These are phyloP conservation scores for Drosophila varians DNA, from an alignment of 1,140 invertebrate genomes.

Conservation along the genomic window DNA sequence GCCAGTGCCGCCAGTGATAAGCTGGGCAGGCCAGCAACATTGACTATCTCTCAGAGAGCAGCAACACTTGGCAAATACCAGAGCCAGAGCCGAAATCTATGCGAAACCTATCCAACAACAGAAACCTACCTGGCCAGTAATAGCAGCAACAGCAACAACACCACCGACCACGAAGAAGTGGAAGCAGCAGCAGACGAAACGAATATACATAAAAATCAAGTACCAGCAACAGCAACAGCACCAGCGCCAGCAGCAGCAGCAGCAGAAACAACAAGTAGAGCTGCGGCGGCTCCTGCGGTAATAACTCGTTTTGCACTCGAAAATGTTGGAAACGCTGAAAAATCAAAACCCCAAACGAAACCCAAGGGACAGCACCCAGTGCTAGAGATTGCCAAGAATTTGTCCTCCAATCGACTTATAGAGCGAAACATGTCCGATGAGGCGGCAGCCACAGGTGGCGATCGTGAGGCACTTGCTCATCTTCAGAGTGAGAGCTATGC, in stretches of 20 bases:
- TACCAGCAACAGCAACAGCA: slow-evolving; percentile 44
- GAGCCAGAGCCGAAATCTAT: slow-evolving; percentile 60
- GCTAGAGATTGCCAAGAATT: slow-evolving; percentile 57
- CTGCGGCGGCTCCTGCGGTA: slow-evolving; percentile 61
- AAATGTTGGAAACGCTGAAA: slow-evolving; percentile 84
- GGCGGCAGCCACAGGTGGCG: slow-evolving; percentile 11
- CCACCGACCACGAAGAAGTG: slow-evolving; percentile 53
- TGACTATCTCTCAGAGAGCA: slow-evolving; percentile 36
- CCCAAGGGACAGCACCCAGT: slow-evolving; percentile 64
- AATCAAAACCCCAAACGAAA: slow-evolving; percentile 40
- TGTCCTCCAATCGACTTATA: slow-evolving; percentile 59
- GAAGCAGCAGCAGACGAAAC: slow-evolving; percentile 70
- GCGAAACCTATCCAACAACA: slow-evolving; percentile 66
- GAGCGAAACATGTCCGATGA: slow-evolving; percentile 51
- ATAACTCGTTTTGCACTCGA: slow-evolving; percentile 82
- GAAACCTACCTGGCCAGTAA: slow-evolving; percentile 78
- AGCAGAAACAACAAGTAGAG: slow-evolving; percentile 37
- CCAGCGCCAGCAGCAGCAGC: slow-evolving; percentile 34
- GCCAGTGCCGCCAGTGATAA: slow-evolving; percentile 38
- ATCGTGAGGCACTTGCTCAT: slow-evolving; percentile 17
- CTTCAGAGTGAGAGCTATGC: slow-evolving; percentile 77
- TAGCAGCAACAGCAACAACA: slow-evolving; percentile 39
- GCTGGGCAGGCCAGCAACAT: slow-evolving; percentile 29
- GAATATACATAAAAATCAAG: slow-evolving; percentile 82
- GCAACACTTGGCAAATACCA: slow-evolving; percentile 61